Base-by-base conservation (phyloP, 2,797 vertebrate genomes). In the Hephaestus fuliginosus region DNA sequence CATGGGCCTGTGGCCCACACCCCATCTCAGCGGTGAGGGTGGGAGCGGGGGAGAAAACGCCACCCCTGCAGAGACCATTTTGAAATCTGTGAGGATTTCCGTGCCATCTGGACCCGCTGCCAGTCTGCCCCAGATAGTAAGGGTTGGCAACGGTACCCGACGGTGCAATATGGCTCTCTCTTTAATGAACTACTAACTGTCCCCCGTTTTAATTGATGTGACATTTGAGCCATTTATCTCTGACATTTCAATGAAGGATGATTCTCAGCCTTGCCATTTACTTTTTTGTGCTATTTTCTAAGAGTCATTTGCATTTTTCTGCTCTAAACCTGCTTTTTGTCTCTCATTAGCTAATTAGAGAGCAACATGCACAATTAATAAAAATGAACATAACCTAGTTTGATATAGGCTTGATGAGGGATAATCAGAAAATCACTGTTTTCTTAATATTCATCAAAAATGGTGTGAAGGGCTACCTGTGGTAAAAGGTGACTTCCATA, bases 141-240 rank as follows among this genome's bases (percentile, higher is more conserved):
- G 93, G 95, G 93, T 94, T 94, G 95, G 94, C 95, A 95, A 93
- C 93, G 93, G 93, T 95, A 94, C 94, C 93, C 93, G 92, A 95
- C 93, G 92, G 94, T 95, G 94, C 94, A 95, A 95, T 95, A 95
- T 95, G 94, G 95, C 94, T 95, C 93, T 94, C 92, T 95, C 93
- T 95, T 95, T 95, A 95, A 95, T 95, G 94, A 95, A 95, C 94
- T 95, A 94, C 94, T 95, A 95, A 95, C 95, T 95, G 95, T 95
- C 95, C 94, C 94, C 93, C 92, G 93, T 94, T 95, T 95, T 95
- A 95, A 95, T 95, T 95, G 95, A 95, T 95, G 93, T 95, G 95
- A 95, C 94, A 95, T 95, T 95, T 95, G 92, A 95, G 94, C 94
- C 94, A 95, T 95, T 95, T 95, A 95, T 95, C 93, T 95, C 93